Evolutionary conservation across 2,888 invertebrate genomes (phyloP), one percentile per base, ranked within the genome.

Genomic region (Cantharis rustica): DNA sequence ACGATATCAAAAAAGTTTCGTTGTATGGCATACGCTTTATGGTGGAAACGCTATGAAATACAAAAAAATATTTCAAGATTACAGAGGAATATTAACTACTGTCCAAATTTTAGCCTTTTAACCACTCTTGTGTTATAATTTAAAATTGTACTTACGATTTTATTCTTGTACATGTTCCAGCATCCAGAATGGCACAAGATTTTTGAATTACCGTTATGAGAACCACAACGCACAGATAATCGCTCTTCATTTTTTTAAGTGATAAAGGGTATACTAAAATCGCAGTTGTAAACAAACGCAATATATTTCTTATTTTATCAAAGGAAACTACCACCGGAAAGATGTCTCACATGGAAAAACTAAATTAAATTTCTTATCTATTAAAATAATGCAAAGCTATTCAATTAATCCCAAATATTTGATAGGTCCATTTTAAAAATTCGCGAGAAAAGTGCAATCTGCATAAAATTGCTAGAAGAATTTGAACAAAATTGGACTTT

Each of bases 291-390:
- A 66, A 17, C 9, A 66, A 66, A 23, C 16, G 23, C 17, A 66
- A 72, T 72, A 66, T 72, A 47, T 47, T 16, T 16, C 31, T 72
- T 20, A 72, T 64, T 47, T 72, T 72, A 72, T 72, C 72, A 72
- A 72, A 64, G 72, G 72, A 72, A 71, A 31, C 72, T 47, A 11
- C 20, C 47, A 66, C 47, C 27, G 64, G 27, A 61, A 71, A 27
- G 17, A 69, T 31, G 27, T 69, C 61, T 27, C 15, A 23, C 23
- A 27, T 27, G n/a, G 16, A n/a, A 71, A 68, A 47, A 9, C 7
- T n/a, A 13, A 47, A 47, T n/a, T 47, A 9, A 47, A 47, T 47
- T 47, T 7, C 7, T 47, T n/a, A 47, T 47, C 47, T n/a, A n/a
- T 47, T 47, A 0, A 1, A 47, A n/a, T 7, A 47, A n/a, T 47